Conservation (phyloP, 2,888 invertebrate genomes). For the Drosophila kokeensis region DNA sequence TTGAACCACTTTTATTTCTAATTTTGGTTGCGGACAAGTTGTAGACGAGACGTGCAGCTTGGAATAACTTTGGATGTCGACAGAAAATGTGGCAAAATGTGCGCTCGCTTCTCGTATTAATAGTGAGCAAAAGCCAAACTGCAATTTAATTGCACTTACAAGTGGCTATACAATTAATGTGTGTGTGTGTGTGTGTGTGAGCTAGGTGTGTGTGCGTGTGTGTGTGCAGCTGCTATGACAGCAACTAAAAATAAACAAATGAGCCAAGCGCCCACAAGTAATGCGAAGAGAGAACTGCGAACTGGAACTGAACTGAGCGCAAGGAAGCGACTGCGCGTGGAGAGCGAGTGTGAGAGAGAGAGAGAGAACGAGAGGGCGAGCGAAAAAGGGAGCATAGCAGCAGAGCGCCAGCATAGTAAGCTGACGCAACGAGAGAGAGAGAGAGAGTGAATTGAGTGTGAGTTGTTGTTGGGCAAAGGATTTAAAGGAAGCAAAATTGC, state of each 20-base stretch:
- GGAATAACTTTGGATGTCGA: conserved; percentile 25
- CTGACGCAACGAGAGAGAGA: conserved; percentile 15
- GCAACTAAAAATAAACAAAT: conserved; percentile 79
- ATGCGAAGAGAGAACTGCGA: conserved; percentile 14
- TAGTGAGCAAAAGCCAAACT: conserved; percentile 56
- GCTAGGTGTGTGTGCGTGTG: background rate
- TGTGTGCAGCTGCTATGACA: conserved; percentile 54
- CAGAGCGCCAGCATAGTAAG: conserved; percentile 10
- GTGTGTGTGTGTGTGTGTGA: background rate
- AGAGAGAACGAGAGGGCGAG: conserved; percentile 13
- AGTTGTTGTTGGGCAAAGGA: conserved; percentile 62
- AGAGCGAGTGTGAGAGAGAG: conserved; percentile 2
- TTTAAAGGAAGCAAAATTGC: conserved; percentile 80
- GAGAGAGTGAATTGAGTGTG: conserved; percentile 31
- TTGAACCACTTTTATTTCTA: conserved; percentile 78
- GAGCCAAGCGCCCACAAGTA: conserved; percentile 53
- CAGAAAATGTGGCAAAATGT: conserved; percentile 15
- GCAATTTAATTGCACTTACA: conserved; percentile 65
- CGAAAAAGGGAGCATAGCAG: conserved; percentile 5
- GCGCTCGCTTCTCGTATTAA: conserved; percentile 42
- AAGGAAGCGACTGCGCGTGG: conserved; percentile 59
- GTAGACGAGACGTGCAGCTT: conserved; percentile 18
- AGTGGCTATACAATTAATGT: conserved; percentile 23
- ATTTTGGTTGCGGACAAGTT: conserved; percentile 43
- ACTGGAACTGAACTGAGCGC: conserved; percentile 22